Evolutionary conservation across 2,888 invertebrate species (phyloP).

Genomic region (Chymomyza amoena): DNA sequence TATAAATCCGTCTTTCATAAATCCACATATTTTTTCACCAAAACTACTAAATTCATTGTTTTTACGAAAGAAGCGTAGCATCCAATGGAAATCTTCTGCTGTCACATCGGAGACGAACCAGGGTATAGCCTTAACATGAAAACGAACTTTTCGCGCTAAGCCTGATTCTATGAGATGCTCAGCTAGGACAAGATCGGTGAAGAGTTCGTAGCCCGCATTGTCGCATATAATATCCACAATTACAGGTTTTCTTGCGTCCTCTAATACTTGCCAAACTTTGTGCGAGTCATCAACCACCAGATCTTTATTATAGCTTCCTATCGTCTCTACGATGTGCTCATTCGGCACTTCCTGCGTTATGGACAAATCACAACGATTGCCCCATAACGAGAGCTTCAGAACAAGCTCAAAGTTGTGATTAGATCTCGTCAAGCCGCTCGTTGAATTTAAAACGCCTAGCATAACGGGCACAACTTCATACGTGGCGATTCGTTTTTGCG

Average conservation of each 20-base stretch:
- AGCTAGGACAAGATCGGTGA: slow-evolving; percentile 92
- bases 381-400: slow-evolving; percentile 88
- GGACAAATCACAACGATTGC: slow-evolving; percentile 95
- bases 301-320: slow-evolving; percentile 80
- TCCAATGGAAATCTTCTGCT: slow-evolving; percentile 86
- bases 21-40: slow-evolving; percentile 82
- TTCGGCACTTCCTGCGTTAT: slow-evolving; percentile 83
- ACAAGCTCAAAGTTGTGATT: slow-evolving; percentile 52
- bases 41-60: slow-evolving; percentile 66
- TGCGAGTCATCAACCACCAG: slow-evolving; percentile 83
- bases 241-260: slow-evolving; percentile 52
- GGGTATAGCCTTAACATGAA: slow-evolving; percentile 92
- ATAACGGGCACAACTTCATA: slow-evolving; percentile 48
- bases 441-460: slow-evolving; percentile 24
- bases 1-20: slow-evolving; percentile 79
- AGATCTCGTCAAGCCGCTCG: slow-evolving; percentile 2
- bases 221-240: slow-evolving; percentile 91
- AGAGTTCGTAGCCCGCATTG: slow-evolving; percentile 95
- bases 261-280: slow-evolving; percentile 80
- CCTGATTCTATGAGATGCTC: slow-evolving; percentile 85
- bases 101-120: slow-evolving; percentile 98
- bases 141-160: slow-evolving; percentile 83
- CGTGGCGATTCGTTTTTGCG: slow-evolving; percentile 85
- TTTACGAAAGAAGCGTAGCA: slow-evolving; percentile 78
- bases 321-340: slow-evolving; percentile 80